Base-by-base conservation (phyloP, 2,888 invertebrate genomes). In the Unio delphinus region DNA sequence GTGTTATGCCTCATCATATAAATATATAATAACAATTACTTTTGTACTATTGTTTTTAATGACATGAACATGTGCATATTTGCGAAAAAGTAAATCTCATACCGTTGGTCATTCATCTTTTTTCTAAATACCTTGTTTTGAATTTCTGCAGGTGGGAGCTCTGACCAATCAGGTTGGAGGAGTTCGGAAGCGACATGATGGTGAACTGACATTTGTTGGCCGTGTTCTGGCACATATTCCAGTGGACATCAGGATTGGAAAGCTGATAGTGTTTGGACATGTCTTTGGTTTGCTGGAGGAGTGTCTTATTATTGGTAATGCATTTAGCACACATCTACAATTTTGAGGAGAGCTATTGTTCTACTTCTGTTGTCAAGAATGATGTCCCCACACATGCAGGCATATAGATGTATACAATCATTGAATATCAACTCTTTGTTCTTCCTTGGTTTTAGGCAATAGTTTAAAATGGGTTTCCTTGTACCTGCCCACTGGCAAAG, bases 131-230 rank as follows among this genome's bases (percentile, higher is more conserved):
- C 18, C 58, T 17, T 54, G n/a, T 55, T 6, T 18, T 64, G 28
- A n/a, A n/a, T 54, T 58, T 62, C 15, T 68, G 34, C 81, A 95
- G 94, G 91, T 93, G n/a, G 96, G 97, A 15, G 97, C 95, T 0
- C 88, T 98, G 15, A 92, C 94, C 70, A 92, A 92, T 55, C 92
- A 92, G 0, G 88, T 92, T 0, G 90, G 92, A 58, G 92, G 92
- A 8, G 86, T 89, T 30, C 56, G 70, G 0, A 84, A 90, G 68
- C 86, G 86, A 0, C 91, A 92, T 20, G 97, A 98, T 89, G 98
- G 98, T 0, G 95, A 96, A 77, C 86, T 98, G 62, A 97, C 97
- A 0, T 95, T 94, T 89, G 90, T 98, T 79, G 98, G 98, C 0
- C 92, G 92, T 15, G 92, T 98, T 0, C 94, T 97, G 94, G 94